phyloP scores from a whole-genome alignment of 2,113 vertebrate species.

The Oreochromis aureus region DNA sequence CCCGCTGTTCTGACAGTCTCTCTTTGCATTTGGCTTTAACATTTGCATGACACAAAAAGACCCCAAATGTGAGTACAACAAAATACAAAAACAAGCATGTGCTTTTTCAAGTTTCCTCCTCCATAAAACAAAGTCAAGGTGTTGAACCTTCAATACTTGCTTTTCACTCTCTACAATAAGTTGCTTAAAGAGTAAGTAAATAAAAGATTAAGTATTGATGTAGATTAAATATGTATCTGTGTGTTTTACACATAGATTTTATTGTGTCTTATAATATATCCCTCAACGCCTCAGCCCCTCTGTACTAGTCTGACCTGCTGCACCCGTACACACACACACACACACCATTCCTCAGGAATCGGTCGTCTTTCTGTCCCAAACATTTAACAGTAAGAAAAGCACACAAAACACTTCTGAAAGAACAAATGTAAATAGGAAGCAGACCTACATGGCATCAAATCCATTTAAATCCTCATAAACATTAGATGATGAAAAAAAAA shows the following conservation, averaged over 20 bases:
- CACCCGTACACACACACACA: not conserved
- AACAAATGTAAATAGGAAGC: not conserved
- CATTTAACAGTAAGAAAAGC: not conserved
- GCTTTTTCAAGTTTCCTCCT: not conserved
- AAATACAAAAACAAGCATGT: not conserved
- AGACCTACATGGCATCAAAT: rapidly evolving
- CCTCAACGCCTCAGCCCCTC: no score
- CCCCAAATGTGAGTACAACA: not conserved
- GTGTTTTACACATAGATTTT: no score
- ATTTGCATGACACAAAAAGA: not conserved
- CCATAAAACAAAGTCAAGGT: not conserved
- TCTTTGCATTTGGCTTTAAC: not conserved
- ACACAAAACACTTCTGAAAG: not conserved
- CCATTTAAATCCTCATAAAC: not conserved
- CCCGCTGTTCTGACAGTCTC: not conserved
- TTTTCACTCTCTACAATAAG: no score
- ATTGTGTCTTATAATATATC: no score
- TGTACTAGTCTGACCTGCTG: no score
- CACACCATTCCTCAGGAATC: not conserved
- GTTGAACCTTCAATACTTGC: no score
- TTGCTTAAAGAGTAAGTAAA: no score
- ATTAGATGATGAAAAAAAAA: not conserved
- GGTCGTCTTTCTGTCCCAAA: not conserved
- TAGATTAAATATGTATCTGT: no score
- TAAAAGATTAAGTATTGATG: no score